Evolutionary conservation across 2,797 vertebrate species (phyloP), one percentile per base, ranked within the genome.

Genomic region (Dallia pectoralis): DNA sequence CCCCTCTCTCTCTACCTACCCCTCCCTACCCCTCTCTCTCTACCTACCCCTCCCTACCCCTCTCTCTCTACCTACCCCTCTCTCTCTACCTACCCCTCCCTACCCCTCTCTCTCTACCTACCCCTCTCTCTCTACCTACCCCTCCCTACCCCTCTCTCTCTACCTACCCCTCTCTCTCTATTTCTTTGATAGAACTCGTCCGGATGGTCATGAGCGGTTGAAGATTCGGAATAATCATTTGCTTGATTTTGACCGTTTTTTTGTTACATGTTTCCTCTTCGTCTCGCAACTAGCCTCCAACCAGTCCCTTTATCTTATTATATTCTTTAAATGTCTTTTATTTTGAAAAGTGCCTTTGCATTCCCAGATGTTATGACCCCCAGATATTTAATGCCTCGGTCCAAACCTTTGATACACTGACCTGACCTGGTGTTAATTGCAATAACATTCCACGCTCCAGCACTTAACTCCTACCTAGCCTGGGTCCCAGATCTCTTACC

Each of bases 301-400:
- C 16, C 73, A 70, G 65, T 74, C 71, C 71, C 77, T 67, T 73
- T 78, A 84, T 73, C 79, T 22, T 85, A 75, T 15, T 66, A 72
- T 86, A 33, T 71, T 79, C 80, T 76, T 76, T 1, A 40, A 40
- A 77, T 84, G 36, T 25, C 16, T 89, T 70, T 92, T 93, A 89
- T 89, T 92, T 91, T 93, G 91, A 91, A 71, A 93, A 94, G 93
- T 94, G 92, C 93, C 93, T 93, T 93, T 93, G 91, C 90, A 90
- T 90, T 90, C 89, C 92, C 81, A 30, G 70, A 56, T 79, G 86
- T 80, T 51, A 30, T 77, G 70, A 30, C 77, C 77, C 63, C 36
- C 53, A 25, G 44, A 70, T 64, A 29, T 36, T 15, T 63, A n/a
- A 25, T 77, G 74, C 51, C 68, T 51, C 48, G 19, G 48, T 19